Percentiles rank a stretch among this genome's conserved stretches.
Evolutionary conservation across 2,797 vertebrate species (phyloP).

Genomic region (Rousettus madagascariensis): DNA sequence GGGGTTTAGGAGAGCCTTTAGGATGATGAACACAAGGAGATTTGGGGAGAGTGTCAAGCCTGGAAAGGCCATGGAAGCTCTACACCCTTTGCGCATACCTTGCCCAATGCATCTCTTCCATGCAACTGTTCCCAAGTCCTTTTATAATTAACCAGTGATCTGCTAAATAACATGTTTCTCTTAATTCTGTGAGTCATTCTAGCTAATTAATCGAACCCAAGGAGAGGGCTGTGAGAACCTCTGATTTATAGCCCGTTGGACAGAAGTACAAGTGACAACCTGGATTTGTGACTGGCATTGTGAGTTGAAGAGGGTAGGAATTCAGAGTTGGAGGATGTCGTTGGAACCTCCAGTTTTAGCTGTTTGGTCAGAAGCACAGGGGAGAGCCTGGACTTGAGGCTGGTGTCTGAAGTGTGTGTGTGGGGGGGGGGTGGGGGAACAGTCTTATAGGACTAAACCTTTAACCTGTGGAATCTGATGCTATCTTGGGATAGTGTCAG

Average conservation of each 20-base stretch:
- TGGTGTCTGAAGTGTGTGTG: not conserved
- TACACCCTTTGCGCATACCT: not conserved
- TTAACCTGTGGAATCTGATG: not conserved
- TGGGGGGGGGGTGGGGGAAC: not conserved
- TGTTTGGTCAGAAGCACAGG: not conserved
- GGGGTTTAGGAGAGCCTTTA: not conserved
- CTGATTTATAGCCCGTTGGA: not conserved
- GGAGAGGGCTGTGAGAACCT: not conserved
- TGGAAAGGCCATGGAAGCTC: not conserved
- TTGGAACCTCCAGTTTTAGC: not conserved
- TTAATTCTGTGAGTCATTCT: not conserved
- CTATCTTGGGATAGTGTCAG: not conserved
- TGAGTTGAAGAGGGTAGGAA: not conserved
- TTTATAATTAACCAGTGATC: not conserved
- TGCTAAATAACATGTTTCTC: not conserved
- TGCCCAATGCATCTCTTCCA: not conserved
- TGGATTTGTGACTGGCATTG: not conserved
- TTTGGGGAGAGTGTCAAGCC: not conserved
- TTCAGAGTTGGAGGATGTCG: not conserved
- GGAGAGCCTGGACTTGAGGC: not conserved
- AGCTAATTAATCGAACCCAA: not conserved
- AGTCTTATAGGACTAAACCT: not conserved
- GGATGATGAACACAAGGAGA: not conserved
- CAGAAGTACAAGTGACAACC: not conserved
- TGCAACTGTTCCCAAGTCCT: not conserved